Conservation (phyloP, 2,113 vertebrate genomes). For the Zosterops lateralis region DNA sequence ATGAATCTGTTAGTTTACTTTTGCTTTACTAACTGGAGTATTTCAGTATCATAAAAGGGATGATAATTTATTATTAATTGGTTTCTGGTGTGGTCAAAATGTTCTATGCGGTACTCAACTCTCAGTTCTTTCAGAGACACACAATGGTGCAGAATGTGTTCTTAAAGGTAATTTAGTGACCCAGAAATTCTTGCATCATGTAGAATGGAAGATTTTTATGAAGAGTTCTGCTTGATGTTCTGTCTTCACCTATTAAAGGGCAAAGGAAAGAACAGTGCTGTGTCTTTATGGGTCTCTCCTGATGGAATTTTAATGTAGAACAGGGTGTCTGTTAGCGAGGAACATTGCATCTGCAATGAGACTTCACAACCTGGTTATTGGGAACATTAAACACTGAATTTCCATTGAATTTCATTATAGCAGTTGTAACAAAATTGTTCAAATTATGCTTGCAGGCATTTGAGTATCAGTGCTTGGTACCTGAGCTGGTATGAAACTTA, state of each 20-base stretch:
- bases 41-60: background rate
- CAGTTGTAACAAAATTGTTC: background rate
- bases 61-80: background rate
- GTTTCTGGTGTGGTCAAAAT: background rate
- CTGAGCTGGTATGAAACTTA: background rate
- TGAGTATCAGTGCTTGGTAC: background rate
- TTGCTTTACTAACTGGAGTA: background rate
- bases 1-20: background rate
- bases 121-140: background rate
- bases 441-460: background rate
- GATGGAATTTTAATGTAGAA: background rate
- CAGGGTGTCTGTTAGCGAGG: background rate
- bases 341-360: background rate
- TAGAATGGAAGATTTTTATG: background rate
- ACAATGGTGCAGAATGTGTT: background rate
- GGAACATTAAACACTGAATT: background rate
- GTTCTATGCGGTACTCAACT: background rate
- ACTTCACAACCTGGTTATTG: background rate
- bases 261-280: background rate
- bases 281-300: background rate
- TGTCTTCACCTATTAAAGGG: background rate
- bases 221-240: background rate
- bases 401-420: background rate
- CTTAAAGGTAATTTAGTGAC: background rate
- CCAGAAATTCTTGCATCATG: background rate